Conservation (phyloP, 2,797 vertebrate genomes). For the Sebastes melanostomus region DNA sequence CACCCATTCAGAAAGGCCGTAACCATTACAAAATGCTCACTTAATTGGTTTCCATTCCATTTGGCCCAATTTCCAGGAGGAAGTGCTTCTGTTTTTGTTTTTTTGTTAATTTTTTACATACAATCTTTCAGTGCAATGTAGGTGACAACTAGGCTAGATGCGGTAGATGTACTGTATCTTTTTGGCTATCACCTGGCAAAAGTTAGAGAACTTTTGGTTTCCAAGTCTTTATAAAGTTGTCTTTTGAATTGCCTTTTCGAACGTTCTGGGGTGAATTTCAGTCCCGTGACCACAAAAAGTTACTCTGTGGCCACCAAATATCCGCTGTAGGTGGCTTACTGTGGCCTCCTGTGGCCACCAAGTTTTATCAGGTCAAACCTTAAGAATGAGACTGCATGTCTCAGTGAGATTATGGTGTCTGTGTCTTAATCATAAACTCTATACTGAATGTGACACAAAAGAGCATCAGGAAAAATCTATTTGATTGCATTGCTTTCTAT, state of each 20-base stretch:
- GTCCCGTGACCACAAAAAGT: not conserved
- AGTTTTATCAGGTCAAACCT: too few relatives aligned
- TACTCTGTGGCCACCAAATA: too few relatives aligned
- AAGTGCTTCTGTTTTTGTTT: not conserved
- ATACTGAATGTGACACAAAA: too few relatives aligned
- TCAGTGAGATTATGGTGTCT: too few relatives aligned
- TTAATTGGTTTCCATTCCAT: conserved; percentile 8
- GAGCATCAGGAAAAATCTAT: too few relatives aligned
- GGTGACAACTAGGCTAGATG: not conserved
- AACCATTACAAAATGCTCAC: not conserved
- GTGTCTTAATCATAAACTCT: too few relatives aligned
- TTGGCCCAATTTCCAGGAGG: not conserved
- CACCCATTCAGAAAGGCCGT: not conserved
- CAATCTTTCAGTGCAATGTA: not conserved
- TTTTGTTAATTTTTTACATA: not conserved
- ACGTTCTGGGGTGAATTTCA: not conserved
- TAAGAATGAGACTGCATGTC: too few relatives aligned
- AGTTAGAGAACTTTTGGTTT: not conserved
- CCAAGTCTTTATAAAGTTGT: not conserved
- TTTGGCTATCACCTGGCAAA: not conserved
- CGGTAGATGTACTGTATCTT: not conserved
- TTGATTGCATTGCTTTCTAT: too few relatives aligned
- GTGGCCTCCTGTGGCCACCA: too few relatives aligned
- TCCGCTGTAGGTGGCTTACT: too few relatives aligned
- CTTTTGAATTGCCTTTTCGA: not conserved